Evolutionary conservation across 2,888 invertebrate genomes (phyloP), one percentile per base, ranked within the genome.

Genomic region (Terebella lapidaria): DNA sequence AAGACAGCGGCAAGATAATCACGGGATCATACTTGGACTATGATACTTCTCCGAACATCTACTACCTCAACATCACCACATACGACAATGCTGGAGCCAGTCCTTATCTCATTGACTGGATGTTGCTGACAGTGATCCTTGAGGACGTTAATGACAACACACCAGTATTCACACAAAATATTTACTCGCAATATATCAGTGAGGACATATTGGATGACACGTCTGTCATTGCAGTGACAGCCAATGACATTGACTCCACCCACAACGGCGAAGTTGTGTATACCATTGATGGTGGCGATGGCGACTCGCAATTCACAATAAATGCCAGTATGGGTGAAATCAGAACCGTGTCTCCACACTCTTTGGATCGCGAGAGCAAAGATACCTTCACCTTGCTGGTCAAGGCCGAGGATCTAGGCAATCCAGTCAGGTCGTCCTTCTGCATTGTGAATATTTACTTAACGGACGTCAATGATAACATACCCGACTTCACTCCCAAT

Each of bases 131-230:
- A 15, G 61, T 74, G n/a, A 65, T 62, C 22, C 55, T 74, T 3
- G 68, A 65, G 5, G 73, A 74, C 61, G 66, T 67, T 46, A 74
- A 74, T 58, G 74, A 74, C 58, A 69, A 69, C 47, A 67, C 64
- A 3, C 74, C 74, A 4, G 62, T 65, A 45, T 73, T 75, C 59
- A 65, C 63, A 25, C 70, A 71, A 26, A 60, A 63, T 2, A 59
- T 66, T 3, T 75, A 75, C 56, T 35, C 67, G 0, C 58, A 51
- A 35, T 53, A 63, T 3, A 60, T 75, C 24, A 56, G 60, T 15
- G 74, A 75, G 55, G 64, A 72, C 57, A 54, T 59, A 18, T 56
- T 57, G 2, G 56, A 55, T 4, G 68, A 64, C 1, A 55, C 51
- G 1, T 60, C 67, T 15, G 66, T 73, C 4, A 24, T 62, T 1